Conservation (phyloP, 2,888 invertebrate genomes). For the Eilema sororculum region DNA sequence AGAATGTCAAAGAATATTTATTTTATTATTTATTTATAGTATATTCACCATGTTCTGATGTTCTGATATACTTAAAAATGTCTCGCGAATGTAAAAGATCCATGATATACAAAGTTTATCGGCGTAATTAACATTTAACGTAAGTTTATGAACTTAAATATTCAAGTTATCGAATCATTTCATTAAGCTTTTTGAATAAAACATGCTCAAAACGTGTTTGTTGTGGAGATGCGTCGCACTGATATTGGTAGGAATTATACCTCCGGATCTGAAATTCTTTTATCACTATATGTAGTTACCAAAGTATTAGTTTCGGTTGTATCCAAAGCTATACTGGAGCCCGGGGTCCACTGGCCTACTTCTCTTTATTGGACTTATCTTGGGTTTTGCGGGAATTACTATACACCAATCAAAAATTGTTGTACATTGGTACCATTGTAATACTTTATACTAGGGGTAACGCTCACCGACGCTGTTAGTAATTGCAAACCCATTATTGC, state of each 20-base stretch:
- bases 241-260: background rate
- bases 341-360: no score
- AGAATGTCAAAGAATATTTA: no score
- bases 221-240: background rate
- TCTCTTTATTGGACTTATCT: no score
- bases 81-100: background rate
- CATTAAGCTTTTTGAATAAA: conserved; percentile 2
- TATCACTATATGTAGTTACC: background rate
- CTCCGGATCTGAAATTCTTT: background rate
- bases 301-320: no score
- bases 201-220: background rate
- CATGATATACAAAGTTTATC: conserved; percentile 1
- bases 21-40: no score
- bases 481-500: background rate
- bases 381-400: no score
- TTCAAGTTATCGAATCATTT: background rate
- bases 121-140: background rate
- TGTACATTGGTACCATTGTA: no score
- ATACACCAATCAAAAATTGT: no score
- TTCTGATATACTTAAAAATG: background rate
- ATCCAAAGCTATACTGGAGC: no score
- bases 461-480: background rate
- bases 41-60: no score
- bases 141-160: background rate
- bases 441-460: no score